Percentiles rank a stretch among this genome's conserved stretches.
Conservation (phyloP, 2,888 invertebrate genomes). For the Uropetala carovei region DNA sequence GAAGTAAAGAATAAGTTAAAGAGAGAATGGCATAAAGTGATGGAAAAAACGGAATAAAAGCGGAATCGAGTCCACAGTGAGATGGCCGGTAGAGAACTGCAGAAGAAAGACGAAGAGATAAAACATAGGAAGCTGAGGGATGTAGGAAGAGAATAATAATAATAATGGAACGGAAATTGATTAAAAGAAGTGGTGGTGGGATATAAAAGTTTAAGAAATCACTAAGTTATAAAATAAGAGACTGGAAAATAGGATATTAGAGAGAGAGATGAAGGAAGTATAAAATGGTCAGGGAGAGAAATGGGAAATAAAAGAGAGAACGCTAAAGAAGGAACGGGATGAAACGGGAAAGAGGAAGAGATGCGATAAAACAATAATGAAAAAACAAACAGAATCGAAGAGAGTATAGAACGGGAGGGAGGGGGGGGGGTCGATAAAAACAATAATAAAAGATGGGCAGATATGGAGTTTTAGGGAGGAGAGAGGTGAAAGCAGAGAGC, state of each 20-base stretch:
- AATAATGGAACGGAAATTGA: neutral
- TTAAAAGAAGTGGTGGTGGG: neutral
- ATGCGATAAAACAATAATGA: neutral
- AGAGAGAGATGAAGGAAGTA: neutral
- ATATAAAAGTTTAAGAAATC: conserved; percentile 4
- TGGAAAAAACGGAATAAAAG: neutral
- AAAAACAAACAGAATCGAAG: neutral
- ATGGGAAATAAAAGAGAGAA: neutral
- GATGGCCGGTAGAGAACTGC: too few species aligned
- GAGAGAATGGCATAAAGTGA: neutral
- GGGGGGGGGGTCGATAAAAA: neutral
- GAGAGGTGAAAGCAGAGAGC: neutral
- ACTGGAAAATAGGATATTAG: neutral
- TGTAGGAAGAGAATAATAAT: neutral
- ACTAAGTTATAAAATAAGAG: neutral
- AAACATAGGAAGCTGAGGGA: neutral
- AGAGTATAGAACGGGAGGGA: neutral
- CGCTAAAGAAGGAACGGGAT: neutral
- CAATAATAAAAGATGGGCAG: neutral
- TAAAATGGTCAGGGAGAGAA: neutral
- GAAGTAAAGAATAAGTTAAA: neutral
- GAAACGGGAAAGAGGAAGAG: neutral
- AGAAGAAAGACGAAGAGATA: neutral
- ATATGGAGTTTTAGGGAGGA: neutral
- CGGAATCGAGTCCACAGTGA: neutral